Evolutionary conservation across 2,113 vertebrate genomes (phyloP), one percentile per base, ranked within the genome.

Genomic region (Canis aureus): DNA sequence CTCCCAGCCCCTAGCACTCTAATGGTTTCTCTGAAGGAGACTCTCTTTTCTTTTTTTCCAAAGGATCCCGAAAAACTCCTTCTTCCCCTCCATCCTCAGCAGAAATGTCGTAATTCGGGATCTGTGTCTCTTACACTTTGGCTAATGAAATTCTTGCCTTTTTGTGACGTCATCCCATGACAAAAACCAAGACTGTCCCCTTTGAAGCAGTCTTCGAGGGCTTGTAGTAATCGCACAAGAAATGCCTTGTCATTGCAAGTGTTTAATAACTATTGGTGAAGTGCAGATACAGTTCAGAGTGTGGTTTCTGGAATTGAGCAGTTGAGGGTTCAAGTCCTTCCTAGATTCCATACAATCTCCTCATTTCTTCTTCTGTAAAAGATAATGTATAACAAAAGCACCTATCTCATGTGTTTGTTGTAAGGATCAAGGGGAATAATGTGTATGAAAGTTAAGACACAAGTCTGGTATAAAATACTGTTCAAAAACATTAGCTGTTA

Each of bases 101-200:
- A 92, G 81, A 79, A 95, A 88, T 81, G 55, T 96, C 83, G 98
- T 92, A 62, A 96, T 96, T 95, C 74, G 79, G 32, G 38, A 17
- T 74, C 53, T 43, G 20, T 79, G n/a, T 86, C 27, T 85, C 6
- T 43, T 43, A 89, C 0, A 55, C 11, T 20, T 69, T 5, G 1
- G 17, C 15, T 83, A 83, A 88, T 95, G 71, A 92, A 87, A 97
- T 86, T 51, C 60, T 73, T 73, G n/a, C 60, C 43, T 76, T 95
- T 80, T 89, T 15, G 3, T 67, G 11, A 4, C 11, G 5, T 10
- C 23, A 7, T 43, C 32, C 2, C 83, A 82, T 43, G 66, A 90
- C 29, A 83, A 64, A 97, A 93, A 64, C 32, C 9, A 66, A 78
- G 71, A n/a, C 49, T 9, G 16, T 85, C 89, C 55, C 55, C 62